Evolutionary conservation across 2,888 invertebrate genomes (phyloP), one percentile per base, ranked within the genome.

Genomic region (Acleris literana): DNA sequence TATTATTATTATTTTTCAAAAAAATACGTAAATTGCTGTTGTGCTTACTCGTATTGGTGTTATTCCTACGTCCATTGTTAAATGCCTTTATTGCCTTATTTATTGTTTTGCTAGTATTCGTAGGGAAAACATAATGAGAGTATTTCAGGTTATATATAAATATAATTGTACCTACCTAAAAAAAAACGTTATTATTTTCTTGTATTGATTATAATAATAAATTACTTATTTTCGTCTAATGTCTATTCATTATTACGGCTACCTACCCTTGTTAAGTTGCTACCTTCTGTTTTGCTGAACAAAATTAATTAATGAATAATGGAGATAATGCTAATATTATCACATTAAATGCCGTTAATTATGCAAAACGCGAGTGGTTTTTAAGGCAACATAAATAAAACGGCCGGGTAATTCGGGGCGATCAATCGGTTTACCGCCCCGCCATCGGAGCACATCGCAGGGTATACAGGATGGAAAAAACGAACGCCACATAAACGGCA

Each of bases 161-260:
- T 60, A 65, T 65, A 65, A 60, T 61, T 61, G 29, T 57, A 57
- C 60, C 55, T 65, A 65, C 59, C 39, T 60, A 58, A 52, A 51
- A 54, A 58, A 52, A 51, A 54, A 55, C 60, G 29, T 60, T 64
- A 60, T 64, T 60, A 60, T 64, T 43, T 56, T 61, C 65, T 61
- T 65, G 65, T 65, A 65, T 56, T 61, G 61, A 61, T 64, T 16
- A 64, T 54, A 39, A 56, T 65, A 65, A 65, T 65, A 65, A 64
- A 65, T 43, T 56, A 60, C 64, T 65, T 61, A 61, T 55, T 61
- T 61, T 54, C 53, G 18, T 58, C 39, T 22, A 61, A 25, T 29
- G 48, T 52, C 17, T 52, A n/a, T 51, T 55, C 44, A 22, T 61
- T 61, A 51, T 46, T 48, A 25, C 4, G 55, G 20, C 20, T 17